Conservation (phyloP, 2,797 vertebrate species). For the Enoplosus armatus region DNA sequence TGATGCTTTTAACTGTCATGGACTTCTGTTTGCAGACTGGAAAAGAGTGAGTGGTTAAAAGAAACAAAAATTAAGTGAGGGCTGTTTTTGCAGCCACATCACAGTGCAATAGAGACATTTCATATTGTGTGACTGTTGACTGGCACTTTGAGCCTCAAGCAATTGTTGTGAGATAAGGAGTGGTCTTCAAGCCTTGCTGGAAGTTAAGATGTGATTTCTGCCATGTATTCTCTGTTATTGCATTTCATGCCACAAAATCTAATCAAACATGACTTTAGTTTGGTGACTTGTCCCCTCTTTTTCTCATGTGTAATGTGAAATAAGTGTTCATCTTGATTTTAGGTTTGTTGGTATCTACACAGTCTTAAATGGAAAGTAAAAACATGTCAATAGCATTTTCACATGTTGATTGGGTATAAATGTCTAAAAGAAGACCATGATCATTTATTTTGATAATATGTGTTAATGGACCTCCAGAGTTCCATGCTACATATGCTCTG, state of each 20-base stretch:
- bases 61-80: conserved; percentile 44
- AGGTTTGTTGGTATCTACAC: conserved; percentile 11
- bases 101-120: conserved; percentile 82
- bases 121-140: conserved; percentile 64
- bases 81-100: conserved; percentile 67
- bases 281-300: conserved; percentile 39
- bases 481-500: conserved; percentile 23
- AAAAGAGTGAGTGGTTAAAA: conserved; percentile 49
- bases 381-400: conserved; percentile 29
- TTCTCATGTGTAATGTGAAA: conserved; percentile 17
- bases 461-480: conserved; percentile 26
- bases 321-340: conserved; percentile 26
- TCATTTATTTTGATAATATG: conserved; percentile 34
- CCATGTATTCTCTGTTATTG: conserved; percentile 54
- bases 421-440: conserved; percentile 20
- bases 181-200: conserved; percentile 52
- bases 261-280: conserved; percentile 56
- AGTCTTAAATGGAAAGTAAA: conserved; percentile 30
- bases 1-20: conserved; percentile 45
- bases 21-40: conserved; percentile 65
- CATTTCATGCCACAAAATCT: conserved; percentile 50
- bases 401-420: conserved; percentile 10
- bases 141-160: conserved; percentile 70
- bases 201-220: conserved; percentile 45
- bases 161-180: conserved; percentile 50